These are phyloP conservation scores for Melierax canorus DNA, from an alignment of 2,113 vertebrate species.

Conservation along the genomic window DNA sequence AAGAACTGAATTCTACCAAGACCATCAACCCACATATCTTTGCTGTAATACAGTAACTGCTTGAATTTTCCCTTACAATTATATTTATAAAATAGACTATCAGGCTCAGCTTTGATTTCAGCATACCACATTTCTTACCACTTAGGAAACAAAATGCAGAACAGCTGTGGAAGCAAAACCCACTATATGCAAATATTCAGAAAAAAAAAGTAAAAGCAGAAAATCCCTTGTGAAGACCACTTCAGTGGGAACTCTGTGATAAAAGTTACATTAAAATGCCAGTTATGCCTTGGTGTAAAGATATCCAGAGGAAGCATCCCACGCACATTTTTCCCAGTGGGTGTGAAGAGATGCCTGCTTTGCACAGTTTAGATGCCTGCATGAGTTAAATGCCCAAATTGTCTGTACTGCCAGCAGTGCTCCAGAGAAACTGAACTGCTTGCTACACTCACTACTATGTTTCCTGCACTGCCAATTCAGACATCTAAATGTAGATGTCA, in stretches of 20 bases:
- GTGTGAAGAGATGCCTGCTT: neutral
- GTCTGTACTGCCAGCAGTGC: neutral
- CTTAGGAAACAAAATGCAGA: neutral
- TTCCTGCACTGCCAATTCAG: neutral
- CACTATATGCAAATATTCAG: neutral
- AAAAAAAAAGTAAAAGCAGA: neutral
- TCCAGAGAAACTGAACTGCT: neutral
- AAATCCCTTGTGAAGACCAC: neutral
- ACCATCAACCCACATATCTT: neutral
- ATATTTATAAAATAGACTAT: neutral
- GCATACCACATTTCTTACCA: neutral
- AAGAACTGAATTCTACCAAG: neutral
- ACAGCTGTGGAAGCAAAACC: constrained; percentile 12
- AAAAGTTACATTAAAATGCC: neutral
- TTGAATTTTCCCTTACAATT: neutral
- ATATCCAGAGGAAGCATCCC: neutral
- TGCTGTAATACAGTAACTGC: neutral
- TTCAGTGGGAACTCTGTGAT: neutral
- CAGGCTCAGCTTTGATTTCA: neutral
- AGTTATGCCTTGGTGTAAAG: neutral
- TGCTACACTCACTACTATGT: neutral
- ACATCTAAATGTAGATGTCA: neutral
- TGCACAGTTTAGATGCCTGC: neutral
- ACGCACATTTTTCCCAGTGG: neutral
- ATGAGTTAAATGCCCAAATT: neutral